Evolutionary conservation across 2,113 vertebrate genomes (phyloP), one percentile per base, ranked within the genome.

Genomic region (Camelus bactrianus): DNA sequence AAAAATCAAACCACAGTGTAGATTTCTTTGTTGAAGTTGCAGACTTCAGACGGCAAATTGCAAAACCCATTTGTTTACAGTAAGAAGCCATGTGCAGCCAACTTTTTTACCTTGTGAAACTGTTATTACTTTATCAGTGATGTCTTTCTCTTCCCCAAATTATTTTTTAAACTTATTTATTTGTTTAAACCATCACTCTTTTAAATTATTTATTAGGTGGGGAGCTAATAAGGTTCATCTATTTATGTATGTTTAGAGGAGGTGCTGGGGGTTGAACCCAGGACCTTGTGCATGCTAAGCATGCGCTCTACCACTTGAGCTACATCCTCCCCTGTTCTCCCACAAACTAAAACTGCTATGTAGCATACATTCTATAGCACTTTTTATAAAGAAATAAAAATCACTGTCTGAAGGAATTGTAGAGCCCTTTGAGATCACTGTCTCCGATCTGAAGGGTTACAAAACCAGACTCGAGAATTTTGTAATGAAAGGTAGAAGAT

Each of bases 341-440:
- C 56, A 20, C 70, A 50, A 3, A 26, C 16, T 80, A 83, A 84
- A 87, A 58, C 17, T 22, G 60, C 42, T 52, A n/a, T 2, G 48
- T 1, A 54, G 77, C 72, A 83, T 20, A 10, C 32, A 54, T n/a
- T 80, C 60, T 17, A 46, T 32, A 54, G 32, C 42, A 70, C 28
- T 97, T 94, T n/a, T 30, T 69, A 70, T 32, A 70, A 93, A n/a
- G 56, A 62, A 85, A 64, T n/a, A 80, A 94, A 94, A 93, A 64
- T 83, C 64, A 86, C 38, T 69, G 38, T 69, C 30, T 58, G 50
- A 46, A 50, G 77, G 38, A 70, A 84, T 38, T 15, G 13, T 46
- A 67, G 94, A 94, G 32, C 46, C 38, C 35, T 76, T 54, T 67
- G 70, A 90, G 83, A 69, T 76, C 69, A 83, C 2, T 65, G 30